Evolutionary conservation across 2,113 vertebrate species (phyloP), one percentile per base, ranked within the genome.

Genomic region (Glaucidium brasilianum): DNA sequence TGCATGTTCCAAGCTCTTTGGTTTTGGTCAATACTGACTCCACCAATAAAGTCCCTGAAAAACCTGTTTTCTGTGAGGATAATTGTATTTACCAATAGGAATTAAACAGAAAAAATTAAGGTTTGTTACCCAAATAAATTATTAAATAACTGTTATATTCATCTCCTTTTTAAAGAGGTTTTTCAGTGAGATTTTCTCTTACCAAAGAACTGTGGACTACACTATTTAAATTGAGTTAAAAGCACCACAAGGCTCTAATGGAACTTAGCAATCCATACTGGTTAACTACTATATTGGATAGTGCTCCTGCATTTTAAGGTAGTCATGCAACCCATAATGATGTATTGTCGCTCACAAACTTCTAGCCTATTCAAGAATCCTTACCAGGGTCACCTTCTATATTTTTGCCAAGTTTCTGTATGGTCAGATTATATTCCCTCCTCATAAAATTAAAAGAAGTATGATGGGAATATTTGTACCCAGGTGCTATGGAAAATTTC

Each of bases 201-300:
- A 85, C n/a, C 14, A 41, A 93, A 88, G 34, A 58, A 16, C n/a
- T 88, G 32, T 3, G 72, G 58, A 68, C 26, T 47, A 35, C 9
- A 22, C 18, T 18, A 73, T 13, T 85, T 47, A 63, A 85, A 63
- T 0, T 35, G 53, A 85, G 35, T 8, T 69, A 84, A 69, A 95
- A 80, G n/a, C 59, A 55, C 27, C 83, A 21, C n/a, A 62, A 64
- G 30, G 25, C 43, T 86, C 12, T 63, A 45, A 52, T 26, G 8
- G 14, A 83, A 83, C 16, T 47, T 59, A 26, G 21, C 3, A 1
- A 60, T 47, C 21, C 22, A 30, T 15, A 30, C 0, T 0, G 8
- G 9, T 66, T 62, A 84, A 58, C 41, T 43, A 29, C 15, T 32
- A 13, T 10, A 64, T 2, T 29, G 9, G 58, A 41, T 19, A 13